Percentiles rank a stretch among this genome's conserved stretches.
Evolutionary conservation across 2,113 vertebrate genomes (phyloP).

Genomic region (Crotalus viridis): DNA sequence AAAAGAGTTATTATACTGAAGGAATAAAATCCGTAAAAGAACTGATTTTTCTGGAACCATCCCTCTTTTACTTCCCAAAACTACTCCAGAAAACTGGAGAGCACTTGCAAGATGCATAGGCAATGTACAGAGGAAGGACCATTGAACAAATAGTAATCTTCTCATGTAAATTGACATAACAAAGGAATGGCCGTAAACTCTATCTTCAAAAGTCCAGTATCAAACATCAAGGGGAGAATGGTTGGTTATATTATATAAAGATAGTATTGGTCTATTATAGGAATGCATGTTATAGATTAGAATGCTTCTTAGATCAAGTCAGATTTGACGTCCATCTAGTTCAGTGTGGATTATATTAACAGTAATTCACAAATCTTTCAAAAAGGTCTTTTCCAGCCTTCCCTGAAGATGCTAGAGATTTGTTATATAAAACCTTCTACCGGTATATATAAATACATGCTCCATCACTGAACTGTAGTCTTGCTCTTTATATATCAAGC

Average conservation of each 20-base stretch:
- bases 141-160: slow-evolving; percentile 52
- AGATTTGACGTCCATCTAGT: neutral
- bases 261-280: neutral
- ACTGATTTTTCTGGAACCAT: neutral
- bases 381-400: no score
- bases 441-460: neutral
- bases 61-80: neutral
- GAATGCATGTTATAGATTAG: neutral
- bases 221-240: neutral
- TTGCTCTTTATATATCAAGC: neutral
- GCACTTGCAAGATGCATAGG: neutral
- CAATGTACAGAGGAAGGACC: neutral
- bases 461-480: neutral
- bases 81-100: neutral
- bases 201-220: slow-evolving; percentile 17
- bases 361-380: neutral
- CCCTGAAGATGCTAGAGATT: neutral
- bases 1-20: neutral
- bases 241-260: neutral
- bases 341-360: neutral
- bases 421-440: neutral
- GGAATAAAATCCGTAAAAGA: neutral
- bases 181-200: slow-evolving; percentile 33
- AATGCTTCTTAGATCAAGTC: neutral
- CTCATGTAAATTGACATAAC: slow-evolving; percentile 43